Conservation (phyloP, 30 jellyfish, hydroid and myxozoan genomes). For the Aurelia coerulea region DNA sequence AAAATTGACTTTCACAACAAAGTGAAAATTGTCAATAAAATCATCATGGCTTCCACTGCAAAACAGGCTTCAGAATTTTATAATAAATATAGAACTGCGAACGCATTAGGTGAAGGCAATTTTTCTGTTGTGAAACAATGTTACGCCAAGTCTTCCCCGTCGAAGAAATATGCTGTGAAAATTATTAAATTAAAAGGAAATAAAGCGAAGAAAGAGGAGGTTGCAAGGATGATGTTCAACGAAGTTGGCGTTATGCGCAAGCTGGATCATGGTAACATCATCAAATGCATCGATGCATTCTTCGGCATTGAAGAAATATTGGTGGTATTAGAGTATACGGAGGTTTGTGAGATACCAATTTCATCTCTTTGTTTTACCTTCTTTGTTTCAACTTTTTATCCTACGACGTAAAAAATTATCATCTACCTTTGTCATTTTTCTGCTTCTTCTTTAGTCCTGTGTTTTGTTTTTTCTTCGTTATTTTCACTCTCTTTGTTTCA, state of each 20-base stretch:
- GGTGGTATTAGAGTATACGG: conserved; percentile 66
- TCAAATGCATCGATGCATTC: conserved; percentile 71
- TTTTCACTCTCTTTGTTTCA: too few species aligned
- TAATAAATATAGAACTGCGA: conserved; percentile 32
- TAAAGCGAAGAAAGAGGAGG: conserved; percentile 26
- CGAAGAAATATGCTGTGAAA: conserved; percentile 61
- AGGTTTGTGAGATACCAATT: conserved; percentile 55
- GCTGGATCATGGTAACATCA: conserved; percentile 59
- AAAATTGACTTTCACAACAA: too few species aligned
- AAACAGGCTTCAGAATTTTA: conserved; percentile 36
- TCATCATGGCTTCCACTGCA: background rate
- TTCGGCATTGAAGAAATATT: conserved; percentile 40
- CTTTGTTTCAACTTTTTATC: too few species aligned
- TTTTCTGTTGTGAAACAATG: conserved; percentile 73
- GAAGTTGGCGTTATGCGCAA: conserved; percentile 56
- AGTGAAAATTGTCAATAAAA: too few species aligned
- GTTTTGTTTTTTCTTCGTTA: too few species aligned
- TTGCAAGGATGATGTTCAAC: conserved; percentile 15
- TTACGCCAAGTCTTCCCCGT: conserved; percentile 8
- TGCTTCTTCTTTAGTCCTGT: too few species aligned
- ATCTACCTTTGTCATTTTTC: too few species aligned
- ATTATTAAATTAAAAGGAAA: conserved; percentile 40
- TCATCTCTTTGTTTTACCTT: background rate
- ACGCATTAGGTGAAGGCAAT: conserved; percentile 79
- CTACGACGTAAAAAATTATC: too few species aligned